These are phyloP conservation scores for Centruroides sculpturatus DNA, from an alignment of 1,140 invertebrate species.

Conservation along the genomic window DNA sequence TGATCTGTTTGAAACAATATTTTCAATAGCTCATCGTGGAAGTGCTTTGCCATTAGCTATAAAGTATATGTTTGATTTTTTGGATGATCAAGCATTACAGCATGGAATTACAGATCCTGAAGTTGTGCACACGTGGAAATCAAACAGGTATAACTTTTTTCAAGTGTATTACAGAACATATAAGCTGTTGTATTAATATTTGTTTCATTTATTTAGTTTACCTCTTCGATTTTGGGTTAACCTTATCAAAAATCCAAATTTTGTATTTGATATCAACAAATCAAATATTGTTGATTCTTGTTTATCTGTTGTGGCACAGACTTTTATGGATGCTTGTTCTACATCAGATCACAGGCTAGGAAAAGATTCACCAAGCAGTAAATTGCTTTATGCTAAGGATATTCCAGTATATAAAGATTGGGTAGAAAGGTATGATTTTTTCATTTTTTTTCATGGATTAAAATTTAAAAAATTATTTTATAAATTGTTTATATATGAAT, in stretches of 20 bases:
- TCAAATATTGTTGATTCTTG: conserved; percentile 99
- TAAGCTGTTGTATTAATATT: too few relatives aligned
- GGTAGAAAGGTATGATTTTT: conserved; percentile 75
- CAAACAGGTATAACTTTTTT: conserved; percentile 44
- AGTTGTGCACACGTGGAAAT: conserved; percentile 99
- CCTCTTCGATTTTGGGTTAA: conserved; percentile 94
- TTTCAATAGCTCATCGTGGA: conserved; percentile 89
- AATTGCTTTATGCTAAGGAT: conserved; percentile 97
- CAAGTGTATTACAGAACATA: too few relatives aligned
- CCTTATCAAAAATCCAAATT: conserved; percentile 99
- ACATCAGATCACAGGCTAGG: conserved; percentile 96
- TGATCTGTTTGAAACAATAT: conserved; percentile 97
- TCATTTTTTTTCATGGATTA: background rate
- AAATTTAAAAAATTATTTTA: background rate
- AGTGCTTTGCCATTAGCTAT: conserved; percentile 91
- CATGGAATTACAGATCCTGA: conserved; percentile 94
- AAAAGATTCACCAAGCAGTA: conserved; percentile 98
- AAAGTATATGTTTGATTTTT: conserved; percentile 99
- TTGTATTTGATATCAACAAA: conserved; percentile 99
- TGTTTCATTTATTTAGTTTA: conserved; percentile 28
- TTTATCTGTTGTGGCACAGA: conserved; percentile 96
- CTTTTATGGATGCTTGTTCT: conserved; percentile 99
- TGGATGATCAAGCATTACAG: conserved; percentile 93
- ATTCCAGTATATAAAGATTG: conserved; percentile 98
- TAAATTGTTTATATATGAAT: background rate